Conservation (phyloP, 2,797 vertebrate genomes). For the Aplochiton taeniatus region DNA sequence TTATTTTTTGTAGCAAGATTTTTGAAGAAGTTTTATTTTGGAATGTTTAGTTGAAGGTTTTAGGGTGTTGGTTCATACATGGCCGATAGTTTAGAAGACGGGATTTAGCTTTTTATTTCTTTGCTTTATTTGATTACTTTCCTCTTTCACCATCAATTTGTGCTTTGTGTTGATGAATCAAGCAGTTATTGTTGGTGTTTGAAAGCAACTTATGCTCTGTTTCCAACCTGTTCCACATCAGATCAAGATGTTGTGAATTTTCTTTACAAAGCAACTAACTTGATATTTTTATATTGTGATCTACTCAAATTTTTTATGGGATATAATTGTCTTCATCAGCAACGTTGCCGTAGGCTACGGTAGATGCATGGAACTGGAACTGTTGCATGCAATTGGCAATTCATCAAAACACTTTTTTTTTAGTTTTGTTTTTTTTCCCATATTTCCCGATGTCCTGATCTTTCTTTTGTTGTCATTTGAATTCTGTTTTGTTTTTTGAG, state of each 20-base stretch:
- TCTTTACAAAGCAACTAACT: conserved; percentile 50
- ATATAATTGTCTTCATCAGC: conserved; percentile 53
- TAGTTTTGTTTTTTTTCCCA: conserved; percentile 60
- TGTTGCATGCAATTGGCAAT: conserved; percentile 73
- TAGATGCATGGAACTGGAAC: conserved; percentile 73
- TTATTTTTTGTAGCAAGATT: conserved; percentile 74
- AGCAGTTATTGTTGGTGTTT: conserved; percentile 13
- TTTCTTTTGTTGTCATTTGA: conserved; percentile 42
- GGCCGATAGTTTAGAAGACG: conserved; percentile 58
- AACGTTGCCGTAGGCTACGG: conserved; percentile 55
- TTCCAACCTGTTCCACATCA: conserved; percentile 42
- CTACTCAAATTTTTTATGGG: conserved; percentile 61
- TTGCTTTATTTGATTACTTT: conserved; percentile 30
- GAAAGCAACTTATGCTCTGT: conserved; percentile 12
- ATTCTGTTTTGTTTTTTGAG: conserved; percentile 44
- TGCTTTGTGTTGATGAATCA: conserved; percentile 32
- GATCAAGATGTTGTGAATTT: conserved; percentile 49
- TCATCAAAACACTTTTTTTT: conserved; percentile 65
- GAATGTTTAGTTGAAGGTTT: conserved; percentile 67
- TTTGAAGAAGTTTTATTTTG: conserved; percentile 64
- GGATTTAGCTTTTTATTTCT: conserved; percentile 57
- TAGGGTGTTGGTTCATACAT: conserved; percentile 73
- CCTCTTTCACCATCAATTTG: conserved; percentile 36
- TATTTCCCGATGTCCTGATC: conserved; percentile 51
- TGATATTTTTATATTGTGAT: conserved; percentile 62